Evolutionary conservation across 2,113 vertebrate species (phyloP).

Genomic region (Lanius collurio): DNA sequence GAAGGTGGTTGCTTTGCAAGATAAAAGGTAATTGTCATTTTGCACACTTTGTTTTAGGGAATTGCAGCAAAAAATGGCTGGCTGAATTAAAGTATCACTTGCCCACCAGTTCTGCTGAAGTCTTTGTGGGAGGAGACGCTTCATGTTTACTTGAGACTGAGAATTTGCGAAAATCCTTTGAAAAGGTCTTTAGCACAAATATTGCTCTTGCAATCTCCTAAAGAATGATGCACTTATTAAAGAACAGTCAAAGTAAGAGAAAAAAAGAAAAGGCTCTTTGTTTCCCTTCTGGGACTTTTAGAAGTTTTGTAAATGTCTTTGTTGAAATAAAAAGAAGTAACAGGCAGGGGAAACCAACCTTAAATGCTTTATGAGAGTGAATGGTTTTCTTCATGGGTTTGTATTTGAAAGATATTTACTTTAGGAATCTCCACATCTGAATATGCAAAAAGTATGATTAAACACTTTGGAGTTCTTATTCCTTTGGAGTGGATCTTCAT

Average conservation of each 20-base stretch:
- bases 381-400: neutral
- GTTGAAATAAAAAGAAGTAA: neutral
- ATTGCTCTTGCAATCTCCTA: neutral
- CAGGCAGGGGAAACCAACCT: neutral
- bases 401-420: neutral
- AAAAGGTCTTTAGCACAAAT: neutral
- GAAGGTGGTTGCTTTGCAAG: conserved; percentile 28
- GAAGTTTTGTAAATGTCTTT: neutral
- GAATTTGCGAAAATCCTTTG: neutral
- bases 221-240: neutral
- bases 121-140: neutral
- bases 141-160: neutral
- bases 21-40: conserved; percentile 28
- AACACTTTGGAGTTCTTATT: neutral
- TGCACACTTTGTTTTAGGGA: neutral
- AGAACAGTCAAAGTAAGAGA: neutral
- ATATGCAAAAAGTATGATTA: neutral
- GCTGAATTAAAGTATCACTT: neutral
- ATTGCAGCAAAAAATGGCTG: neutral
- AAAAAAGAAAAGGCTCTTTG: neutral
- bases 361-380: neutral
- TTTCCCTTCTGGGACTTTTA: neutral
- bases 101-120: neutral
- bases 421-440: neutral
- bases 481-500: neutral